Evolutionary conservation across 2,888 invertebrate genomes (phyloP).

Genomic region (Pyrrhosoma nymphula): DNA sequence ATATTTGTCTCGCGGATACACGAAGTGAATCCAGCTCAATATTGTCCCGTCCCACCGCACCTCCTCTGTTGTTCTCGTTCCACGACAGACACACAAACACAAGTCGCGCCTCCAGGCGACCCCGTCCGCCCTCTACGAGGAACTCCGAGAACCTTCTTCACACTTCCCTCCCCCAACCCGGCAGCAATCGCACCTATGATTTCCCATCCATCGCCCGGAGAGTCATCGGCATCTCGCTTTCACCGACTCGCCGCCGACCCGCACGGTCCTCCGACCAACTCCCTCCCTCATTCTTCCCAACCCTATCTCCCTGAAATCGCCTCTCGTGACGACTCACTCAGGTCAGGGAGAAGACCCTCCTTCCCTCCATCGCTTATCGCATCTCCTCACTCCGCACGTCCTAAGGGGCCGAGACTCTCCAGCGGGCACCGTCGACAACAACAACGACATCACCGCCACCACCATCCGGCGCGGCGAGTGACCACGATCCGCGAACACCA

Average conservation of each 20-base stretch:
- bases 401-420: neutral
- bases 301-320: neutral
- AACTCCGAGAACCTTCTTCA: neutral
- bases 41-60: too few relatives aligned
- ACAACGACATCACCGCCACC: too few relatives aligned
- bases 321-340: neutral
- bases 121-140: neutral
- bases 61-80: too few relatives aligned
- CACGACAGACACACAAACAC: neutral
- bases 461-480: too few relatives aligned
- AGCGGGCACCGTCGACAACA: neutral
- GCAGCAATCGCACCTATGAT: conserved; percentile 22
- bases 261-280: neutral
- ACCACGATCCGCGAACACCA: too few relatives aligned
- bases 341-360: neutral
- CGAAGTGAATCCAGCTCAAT: too few relatives aligned
- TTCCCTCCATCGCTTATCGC: neutral
- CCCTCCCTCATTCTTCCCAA: neutral
- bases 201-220: neutral
- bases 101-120: neutral
- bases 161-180: neutral
- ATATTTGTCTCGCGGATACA: too few relatives aligned
- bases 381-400: neutral
- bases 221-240: neutral
- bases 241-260: neutral